A percentile compares a stretch with the other conserved stretches of the same genome.
phyloP scores from a whole-genome alignment of 2,113 vertebrate species.

The Tricholaema leucomelas region DNA sequence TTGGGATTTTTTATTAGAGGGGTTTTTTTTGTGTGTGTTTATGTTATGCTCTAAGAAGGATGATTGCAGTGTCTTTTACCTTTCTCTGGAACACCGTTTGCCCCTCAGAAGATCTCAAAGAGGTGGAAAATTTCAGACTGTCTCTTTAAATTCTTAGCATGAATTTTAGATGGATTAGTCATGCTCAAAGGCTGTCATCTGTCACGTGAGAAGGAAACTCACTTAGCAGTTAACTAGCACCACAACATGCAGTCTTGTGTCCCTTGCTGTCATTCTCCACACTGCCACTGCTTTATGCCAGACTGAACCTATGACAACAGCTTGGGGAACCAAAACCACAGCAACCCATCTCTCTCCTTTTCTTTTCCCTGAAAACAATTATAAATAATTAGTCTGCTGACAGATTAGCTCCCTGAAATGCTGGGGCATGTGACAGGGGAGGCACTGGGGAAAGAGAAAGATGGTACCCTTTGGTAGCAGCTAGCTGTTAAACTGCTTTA shows the following conservation, averaged over 20 bases:
- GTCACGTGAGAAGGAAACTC: neutral
- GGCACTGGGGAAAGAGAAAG: neutral
- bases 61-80: neutral
- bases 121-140: neutral
- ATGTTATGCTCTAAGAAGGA: neutral
- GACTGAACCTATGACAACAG: neutral
- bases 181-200: neutral
- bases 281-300: neutral
- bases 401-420: neutral
- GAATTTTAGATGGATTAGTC: neutral
- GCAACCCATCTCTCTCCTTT: neutral
- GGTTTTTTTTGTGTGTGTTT: neutral
- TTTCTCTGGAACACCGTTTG: neutral
- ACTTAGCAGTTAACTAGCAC: neutral
- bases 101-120: neutral
- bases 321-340: neutral
- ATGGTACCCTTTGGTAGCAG: neutral
- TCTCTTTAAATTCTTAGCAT: neutral
- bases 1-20: neutral
- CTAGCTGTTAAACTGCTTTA: neutral
- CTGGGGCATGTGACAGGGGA: fast-evolving
- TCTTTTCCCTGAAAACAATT: neutral
- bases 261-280: neutral
- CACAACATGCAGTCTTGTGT: neutral
- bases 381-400: neutral